phyloP scores from a whole-genome alignment of 2,113 vertebrate genomes.

The Heloderma charlesbogerti region DNA sequence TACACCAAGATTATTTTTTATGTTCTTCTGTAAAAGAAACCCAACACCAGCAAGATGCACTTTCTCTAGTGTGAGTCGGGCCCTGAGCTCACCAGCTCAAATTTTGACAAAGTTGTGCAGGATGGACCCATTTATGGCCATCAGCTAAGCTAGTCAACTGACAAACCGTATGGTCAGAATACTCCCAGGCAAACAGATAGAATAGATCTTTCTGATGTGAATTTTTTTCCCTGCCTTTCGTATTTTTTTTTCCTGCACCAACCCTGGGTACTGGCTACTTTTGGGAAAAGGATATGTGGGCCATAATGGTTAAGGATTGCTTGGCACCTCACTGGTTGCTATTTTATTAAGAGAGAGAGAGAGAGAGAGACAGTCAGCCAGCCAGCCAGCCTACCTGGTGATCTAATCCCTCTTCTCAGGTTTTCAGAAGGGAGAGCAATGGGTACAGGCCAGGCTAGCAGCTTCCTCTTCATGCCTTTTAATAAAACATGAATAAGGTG shows the following conservation, averaged over 20 bases:
- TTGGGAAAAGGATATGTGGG: background rate
- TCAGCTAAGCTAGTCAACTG: background rate
- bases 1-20: background rate
- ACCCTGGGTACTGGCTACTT: background rate
- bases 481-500: constrained; percentile 79
- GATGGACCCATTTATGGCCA: background rate
- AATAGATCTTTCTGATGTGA: background rate
- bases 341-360: background rate
- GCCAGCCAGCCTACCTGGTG: background rate
- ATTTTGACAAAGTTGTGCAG: background rate
- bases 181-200: background rate
- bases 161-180: background rate
- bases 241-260: background rate
- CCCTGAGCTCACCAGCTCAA: background rate
- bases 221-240: background rate
- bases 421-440: constrained; percentile 34
- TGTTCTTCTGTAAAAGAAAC: background rate
- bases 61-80: too few species aligned
- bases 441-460: constrained; percentile 13
- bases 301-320: background rate
- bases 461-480: constrained; percentile 69
- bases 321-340: background rate
- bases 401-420: too few species aligned
- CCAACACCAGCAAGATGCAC: background rate
- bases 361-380: too few species aligned